These are phyloP conservation scores for Austrolebias charrua DNA, from an alignment of 2,797 vertebrate genomes.

Conservation along the genomic window DNA sequence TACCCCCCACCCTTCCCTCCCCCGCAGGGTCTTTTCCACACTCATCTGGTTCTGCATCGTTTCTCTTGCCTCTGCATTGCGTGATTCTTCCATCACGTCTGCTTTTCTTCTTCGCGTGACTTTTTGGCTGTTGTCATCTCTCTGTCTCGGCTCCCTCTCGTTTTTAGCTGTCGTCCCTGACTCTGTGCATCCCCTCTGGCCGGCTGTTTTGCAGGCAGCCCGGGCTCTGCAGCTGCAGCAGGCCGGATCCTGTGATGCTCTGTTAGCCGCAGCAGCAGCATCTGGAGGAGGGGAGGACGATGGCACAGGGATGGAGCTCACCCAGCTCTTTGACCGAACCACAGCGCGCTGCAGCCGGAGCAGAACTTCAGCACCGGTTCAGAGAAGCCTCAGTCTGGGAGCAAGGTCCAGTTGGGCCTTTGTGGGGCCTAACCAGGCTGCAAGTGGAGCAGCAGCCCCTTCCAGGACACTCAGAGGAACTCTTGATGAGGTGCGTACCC, in stretches of 20 bases:
- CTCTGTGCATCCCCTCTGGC: conserved; percentile 27
- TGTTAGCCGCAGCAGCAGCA: conserved; percentile 69
- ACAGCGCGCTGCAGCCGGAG: conserved; percentile 85
- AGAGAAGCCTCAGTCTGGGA: conserved; percentile 47
- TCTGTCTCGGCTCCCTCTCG: neutral
- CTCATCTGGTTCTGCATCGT: neutral
- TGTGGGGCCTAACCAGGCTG: conserved; percentile 41
- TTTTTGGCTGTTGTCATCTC: neutral
- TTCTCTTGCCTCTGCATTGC: conserved; percentile 41
- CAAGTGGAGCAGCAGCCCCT: conserved; percentile 44
- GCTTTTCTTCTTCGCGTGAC: neutral
- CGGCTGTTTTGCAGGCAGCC: conserved; percentile 75
- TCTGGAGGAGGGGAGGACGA: conserved; percentile 76
- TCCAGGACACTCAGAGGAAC: conserved; percentile 55
- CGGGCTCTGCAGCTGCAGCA: conserved; percentile 80
- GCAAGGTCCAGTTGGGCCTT: too few relatives aligned
- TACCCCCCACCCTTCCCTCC: conserved; percentile 9
- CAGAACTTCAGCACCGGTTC: conserved; percentile 53
- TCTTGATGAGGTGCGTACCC: conserved; percentile 82
- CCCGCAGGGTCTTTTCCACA: neutral
- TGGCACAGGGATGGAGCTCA: conserved; percentile 92
- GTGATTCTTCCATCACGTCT: neutral
- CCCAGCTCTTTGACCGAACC: conserved; percentile 87
- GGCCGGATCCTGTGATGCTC: conserved; percentile 77
- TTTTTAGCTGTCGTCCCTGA: conserved; percentile 2